Evolutionary conservation across 2,888 invertebrate species (phyloP), one percentile per base, ranked within the genome.

Genomic region (Noctua janthe): DNA sequence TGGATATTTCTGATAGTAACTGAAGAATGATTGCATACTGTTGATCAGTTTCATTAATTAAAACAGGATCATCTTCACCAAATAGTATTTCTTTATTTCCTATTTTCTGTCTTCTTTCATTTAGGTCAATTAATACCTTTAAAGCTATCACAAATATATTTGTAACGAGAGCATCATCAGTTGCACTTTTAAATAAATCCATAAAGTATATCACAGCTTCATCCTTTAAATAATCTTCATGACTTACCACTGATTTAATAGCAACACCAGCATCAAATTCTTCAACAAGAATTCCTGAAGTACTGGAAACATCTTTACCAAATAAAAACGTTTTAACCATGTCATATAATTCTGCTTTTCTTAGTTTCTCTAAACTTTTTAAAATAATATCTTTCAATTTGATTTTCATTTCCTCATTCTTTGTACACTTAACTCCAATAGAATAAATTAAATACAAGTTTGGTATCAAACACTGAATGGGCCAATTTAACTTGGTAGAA

Each of bases 1-100:
- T 95, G 5, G 97, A 94, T 91, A 97, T 94, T 88, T 97, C 96
- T 79, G 97, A 96, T 43, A 98, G 93, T 67, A 97, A 86, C 79
- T 97, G 97, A 62, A 97, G 95, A 80, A 97, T 95, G 7, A 94
- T 90, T 49, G 96, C 91, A 92, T 97, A 97, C 74, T 96, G 93
- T 85, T 94, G 92, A 93, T 96, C 94, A 82, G 90, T 83, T 80
- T 92, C 89, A 89, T 92, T 90, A 35, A 96, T 82, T 15, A 94
- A 72, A 62, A 93, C 87, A 20, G 94, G 91, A 77, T 96, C 94
- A 80, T 95, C 94, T 91, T 97, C 97, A 67, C 91, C 83, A n/a
- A 97, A 88, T 66, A 97, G 89, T 56, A 94, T 91, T 77, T 95
- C 93, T 75, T 93, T 94, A 73, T 92, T 93, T 13, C 66, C 71